These are phyloP conservation scores for Barnardius zonarius DNA, from an alignment of 2,113 vertebrate genomes.

Conservation along the genomic window DNA sequence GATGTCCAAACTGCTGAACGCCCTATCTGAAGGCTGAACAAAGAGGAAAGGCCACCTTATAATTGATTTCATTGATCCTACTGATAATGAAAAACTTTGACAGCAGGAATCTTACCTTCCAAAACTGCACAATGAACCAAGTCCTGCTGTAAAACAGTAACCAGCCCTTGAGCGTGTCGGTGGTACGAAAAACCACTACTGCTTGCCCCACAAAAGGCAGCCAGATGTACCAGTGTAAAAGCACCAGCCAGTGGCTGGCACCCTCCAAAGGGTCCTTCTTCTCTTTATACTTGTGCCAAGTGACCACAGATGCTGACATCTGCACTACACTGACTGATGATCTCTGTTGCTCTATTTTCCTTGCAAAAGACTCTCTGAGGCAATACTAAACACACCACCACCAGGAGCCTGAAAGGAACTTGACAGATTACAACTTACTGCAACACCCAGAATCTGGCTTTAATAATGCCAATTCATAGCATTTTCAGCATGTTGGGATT, in stretches of 20 bases:
- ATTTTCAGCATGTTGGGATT: neutral
- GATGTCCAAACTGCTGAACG: neutral
- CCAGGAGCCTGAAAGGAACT: neutral
- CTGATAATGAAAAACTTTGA: neutral
- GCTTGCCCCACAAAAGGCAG: neutral
- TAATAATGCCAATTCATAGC: neutral
- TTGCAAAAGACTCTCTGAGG: neutral
- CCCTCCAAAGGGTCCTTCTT: neutral
- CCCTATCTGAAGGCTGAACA: neutral
- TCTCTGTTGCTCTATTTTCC: neutral
- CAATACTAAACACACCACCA: neutral
- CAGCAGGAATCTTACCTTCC: neutral
- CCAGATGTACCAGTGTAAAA: neutral
- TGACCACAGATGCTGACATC: neutral
- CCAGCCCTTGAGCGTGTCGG: neutral
- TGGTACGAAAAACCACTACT: neutral
- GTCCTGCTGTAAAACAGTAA: neutral
- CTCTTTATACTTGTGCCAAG: neutral
- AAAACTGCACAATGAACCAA: neutral
- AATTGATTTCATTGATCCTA: neutral
- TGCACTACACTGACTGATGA: neutral
- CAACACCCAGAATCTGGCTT: neutral
- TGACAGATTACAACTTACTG: neutral
- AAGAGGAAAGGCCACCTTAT: neutral
- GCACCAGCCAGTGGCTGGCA: neutral